Conservation (phyloP, 1,140 invertebrate genomes). For the Apis cerana region DNA sequence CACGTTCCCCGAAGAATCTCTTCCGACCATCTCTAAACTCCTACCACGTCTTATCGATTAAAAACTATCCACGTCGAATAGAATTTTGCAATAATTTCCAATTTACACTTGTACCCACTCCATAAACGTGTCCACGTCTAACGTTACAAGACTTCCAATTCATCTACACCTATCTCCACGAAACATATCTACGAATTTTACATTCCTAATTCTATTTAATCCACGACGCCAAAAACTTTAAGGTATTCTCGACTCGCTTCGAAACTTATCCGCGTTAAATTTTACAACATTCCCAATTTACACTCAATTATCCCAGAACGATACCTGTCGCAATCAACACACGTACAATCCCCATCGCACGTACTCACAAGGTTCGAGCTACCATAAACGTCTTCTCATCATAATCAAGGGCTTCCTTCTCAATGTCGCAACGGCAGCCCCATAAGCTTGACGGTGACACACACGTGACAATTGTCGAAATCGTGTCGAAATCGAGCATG, state of each 20-base stretch:
- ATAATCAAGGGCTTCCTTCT: neutral
- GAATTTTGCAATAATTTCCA: too few species aligned
- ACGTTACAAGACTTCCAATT: too few species aligned
- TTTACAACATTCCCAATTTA: neutral
- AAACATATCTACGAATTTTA: too few species aligned
- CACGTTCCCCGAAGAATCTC: neutral
- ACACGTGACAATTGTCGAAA: slow-evolving; percentile 14
- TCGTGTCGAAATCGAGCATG: slow-evolving; percentile 22
- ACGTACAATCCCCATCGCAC: neutral
- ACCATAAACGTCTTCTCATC: too few species aligned
- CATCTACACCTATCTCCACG: too few species aligned
- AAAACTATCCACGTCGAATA: too few species aligned
- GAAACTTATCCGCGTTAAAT: neutral
- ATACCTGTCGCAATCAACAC: neutral
- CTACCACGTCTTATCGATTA: neutral
- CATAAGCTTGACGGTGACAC: neutral
- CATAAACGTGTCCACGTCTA: too few species aligned
- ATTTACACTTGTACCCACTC: too few species aligned
- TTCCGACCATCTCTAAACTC: neutral
- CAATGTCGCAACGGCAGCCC: neutral
- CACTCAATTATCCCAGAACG: neutral
- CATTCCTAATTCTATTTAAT: too few species aligned
- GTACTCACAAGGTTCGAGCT: neutral
- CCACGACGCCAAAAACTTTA: too few species aligned
- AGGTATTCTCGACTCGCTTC: too few species aligned